Base-by-base conservation (phyloP, 2,113 vertebrate genomes). In the Etia nguti region DNA sequence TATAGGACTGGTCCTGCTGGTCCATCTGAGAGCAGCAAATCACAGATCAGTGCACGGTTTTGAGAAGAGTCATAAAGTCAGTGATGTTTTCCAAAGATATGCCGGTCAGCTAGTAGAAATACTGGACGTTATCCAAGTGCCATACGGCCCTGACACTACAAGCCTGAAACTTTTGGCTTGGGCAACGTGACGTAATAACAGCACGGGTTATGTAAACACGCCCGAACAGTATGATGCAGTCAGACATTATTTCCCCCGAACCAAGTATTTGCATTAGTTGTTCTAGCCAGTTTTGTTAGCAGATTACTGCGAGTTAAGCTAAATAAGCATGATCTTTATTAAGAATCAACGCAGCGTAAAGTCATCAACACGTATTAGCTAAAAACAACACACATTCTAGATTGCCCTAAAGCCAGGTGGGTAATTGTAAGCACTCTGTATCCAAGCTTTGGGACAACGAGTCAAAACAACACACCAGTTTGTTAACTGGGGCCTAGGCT, bases 1-100 rank as follows among this genome's bases (percentile, higher is more conserved):
- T 98, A 97, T 98, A 99, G 89, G 98, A 96, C 89, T 98, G 97
- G 86, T 98, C 96, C 95, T 97, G 96, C 96, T 97, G 98, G 96
- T 99, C 99, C 99, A 99, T 99, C 98, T 99, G 96, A 2, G 84
- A 57, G 87, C 73, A 88, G 5, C 24, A 70, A 87, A 7, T 24
- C 81, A 93, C 46, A 89, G 11, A 81, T 81, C 10, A 90, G 31
- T 20, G 52, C 60, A 79, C 31, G 70, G 80, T 83, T 83, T 79
- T 56, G 6, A 18, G 7, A 48, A 79, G 22, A 16, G 13, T 4
- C 48, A 54, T 9, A 29, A 3, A 36, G 22, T 62, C 26, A 82
- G 6, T 38, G 8, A 31, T 7, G 34, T 43, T 15, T 41, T 82
- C 15, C 55, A 6, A 84, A 52, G 29, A 82, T 10, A 5, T 31